phyloP scores from a whole-genome alignment of 2,888 invertebrate genomes.

The Lypha dubia region DNA sequence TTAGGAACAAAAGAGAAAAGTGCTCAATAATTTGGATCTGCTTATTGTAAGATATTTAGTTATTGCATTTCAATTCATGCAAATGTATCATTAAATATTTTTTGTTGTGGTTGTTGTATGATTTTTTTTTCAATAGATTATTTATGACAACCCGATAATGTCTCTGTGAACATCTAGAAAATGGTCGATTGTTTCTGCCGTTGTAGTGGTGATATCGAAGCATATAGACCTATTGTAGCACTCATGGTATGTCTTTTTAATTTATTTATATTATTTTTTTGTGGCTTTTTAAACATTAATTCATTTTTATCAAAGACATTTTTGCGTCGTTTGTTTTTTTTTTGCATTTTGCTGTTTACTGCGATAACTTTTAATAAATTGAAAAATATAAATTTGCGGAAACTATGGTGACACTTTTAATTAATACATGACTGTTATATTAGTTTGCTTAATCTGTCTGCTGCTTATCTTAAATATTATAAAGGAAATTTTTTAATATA shows the following conservation, averaged over 20 bases:
- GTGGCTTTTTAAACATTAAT: neutral
- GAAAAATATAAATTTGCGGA: conserved; percentile 41
- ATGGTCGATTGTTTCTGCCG: too few species aligned
- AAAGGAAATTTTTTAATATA: neutral
- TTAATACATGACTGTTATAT: conserved; percentile 50
- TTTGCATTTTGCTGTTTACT: conserved; percentile 4
- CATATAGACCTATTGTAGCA: neutral
- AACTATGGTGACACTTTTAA: conserved; percentile 66
- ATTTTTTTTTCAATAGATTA: too few species aligned
- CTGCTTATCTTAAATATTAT: conserved; percentile 8
- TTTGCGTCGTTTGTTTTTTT: neutral
- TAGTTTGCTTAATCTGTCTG: conserved; percentile 18
- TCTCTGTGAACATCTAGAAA: too few species aligned
- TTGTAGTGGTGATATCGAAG: too few species aligned
- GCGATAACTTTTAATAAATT: conserved; percentile 55
- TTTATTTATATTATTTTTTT: neutral
- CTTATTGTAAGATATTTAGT: too few species aligned
- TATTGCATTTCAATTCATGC: too few species aligned
- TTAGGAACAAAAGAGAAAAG: too few species aligned
- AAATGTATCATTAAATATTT: too few species aligned
- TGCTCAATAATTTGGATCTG: too few species aligned
- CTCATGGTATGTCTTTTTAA: neutral
- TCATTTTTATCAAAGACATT: neutral
- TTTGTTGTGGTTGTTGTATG: too few species aligned
- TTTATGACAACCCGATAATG: too few species aligned